Evolutionary conservation across 1,140 invertebrate genomes (phyloP), one percentile per base, ranked within the genome.

Genomic region (Lepidurus arcticus): DNA sequence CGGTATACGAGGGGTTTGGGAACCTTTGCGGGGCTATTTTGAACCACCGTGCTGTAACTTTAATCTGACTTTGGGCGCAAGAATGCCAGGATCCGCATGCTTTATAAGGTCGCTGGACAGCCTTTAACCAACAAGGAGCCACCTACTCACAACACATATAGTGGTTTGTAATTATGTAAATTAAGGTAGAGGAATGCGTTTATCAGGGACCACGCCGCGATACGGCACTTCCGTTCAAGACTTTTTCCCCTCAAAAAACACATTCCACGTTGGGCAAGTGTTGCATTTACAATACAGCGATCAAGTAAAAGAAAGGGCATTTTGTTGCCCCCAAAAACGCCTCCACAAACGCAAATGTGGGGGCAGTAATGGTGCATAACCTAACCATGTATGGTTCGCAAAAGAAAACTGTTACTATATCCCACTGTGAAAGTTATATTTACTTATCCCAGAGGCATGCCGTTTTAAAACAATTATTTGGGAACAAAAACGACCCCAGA

Each of bases 61-160:
- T 13, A 13, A 65, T 65, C 21, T 16, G 16, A 11, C 9, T n/a
- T 65, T 65, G 53, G 21, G 53, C 34, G 1, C 53, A 21, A 65
- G 53, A 65, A 65, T 7, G 16, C 16, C 21, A n/a, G 6, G 16
- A 65, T 16, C 21, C 13, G 53, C 8, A 65, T 65, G 53, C 53
- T 65, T 65, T 65, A 65, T 65, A 65, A 65, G 53, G 53, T 65
- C 53, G 13, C 53, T 13, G 21, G 53, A 65, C 53, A 16, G 53
- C 53, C 53, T 65, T 65, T 65, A 65, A 13, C 53, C 53, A 65
- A n/a, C 53, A 65, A 65, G 16, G 21, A 65, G 8, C 53, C 53
- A 21, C 53, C 53, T 65, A 65, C 53, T 65, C 53, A 11, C 21
- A 65, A 65, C 53, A 65, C 53, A 65, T 65, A 65, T 65, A 65